These are phyloP conservation scores for Leptoteleia sp. DNA, from an alignment of 1,140 invertebrate genomes.

Conservation along the genomic window DNA sequence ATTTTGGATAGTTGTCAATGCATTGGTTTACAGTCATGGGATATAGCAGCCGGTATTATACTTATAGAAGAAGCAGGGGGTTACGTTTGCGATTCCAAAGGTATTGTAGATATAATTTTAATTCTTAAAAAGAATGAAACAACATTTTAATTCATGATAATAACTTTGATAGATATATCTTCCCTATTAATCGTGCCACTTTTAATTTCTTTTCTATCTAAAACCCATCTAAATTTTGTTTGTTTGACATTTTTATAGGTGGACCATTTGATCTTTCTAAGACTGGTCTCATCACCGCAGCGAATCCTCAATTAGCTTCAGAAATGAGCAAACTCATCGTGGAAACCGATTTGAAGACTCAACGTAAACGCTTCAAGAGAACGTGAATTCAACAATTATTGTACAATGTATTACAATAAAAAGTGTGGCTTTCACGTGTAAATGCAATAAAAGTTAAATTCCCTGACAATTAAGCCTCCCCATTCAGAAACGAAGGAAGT, in stretches of 20 bases:
- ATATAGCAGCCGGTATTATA: slow-evolving; percentile 85
- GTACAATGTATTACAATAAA: slow-evolving; percentile 15
- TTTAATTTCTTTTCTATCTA: too few species aligned
- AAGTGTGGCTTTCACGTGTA: not conserved
- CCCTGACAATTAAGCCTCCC: not conserved
- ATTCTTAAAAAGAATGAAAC: too few species aligned
- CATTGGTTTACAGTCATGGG: slow-evolving; percentile 86
- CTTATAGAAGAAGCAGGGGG: slow-evolving; percentile 91
- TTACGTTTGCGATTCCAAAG: slow-evolving; percentile 83
- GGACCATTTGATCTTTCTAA: slow-evolving; percentile 40
- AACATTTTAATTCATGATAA: too few species aligned
- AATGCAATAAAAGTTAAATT: slow-evolving; percentile 1
- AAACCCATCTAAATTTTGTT: too few species aligned
- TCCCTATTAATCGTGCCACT: too few species aligned
- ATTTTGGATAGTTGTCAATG: slow-evolving; percentile 86
- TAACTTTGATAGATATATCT: too few species aligned
- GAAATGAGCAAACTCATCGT: slow-evolving; percentile 43
- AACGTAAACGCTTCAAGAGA: slow-evolving; percentile 44
- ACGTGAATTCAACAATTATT: slow-evolving; percentile 12
- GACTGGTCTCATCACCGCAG: slow-evolving; percentile 18
- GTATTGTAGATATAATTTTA: too few species aligned
- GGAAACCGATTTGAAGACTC: slow-evolving; percentile 55
- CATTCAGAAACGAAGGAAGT: not conserved
- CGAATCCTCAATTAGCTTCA: slow-evolving; percentile 21
- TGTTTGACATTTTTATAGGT: too few species aligned